Evolutionary conservation across 2,888 invertebrate species (phyloP).

Genomic region (Sinodicranocentrus sp.): DNA sequence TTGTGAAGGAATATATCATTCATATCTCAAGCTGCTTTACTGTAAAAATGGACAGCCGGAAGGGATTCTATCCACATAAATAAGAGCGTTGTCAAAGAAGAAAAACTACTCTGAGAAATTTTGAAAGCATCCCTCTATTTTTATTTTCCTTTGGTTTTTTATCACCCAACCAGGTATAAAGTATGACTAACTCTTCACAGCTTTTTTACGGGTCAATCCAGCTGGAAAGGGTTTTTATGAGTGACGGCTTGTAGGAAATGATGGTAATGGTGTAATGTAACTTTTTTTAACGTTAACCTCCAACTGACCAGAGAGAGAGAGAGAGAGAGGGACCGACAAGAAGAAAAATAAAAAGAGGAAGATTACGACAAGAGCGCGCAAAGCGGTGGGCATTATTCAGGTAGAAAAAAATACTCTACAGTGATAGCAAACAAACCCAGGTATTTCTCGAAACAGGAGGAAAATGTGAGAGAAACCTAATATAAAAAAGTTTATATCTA

Average conservation of each 20-base stretch:
- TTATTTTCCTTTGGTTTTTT: conserved; percentile 2
- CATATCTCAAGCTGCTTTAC: too few relatives aligned
- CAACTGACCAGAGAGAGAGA: conserved; percentile 45
- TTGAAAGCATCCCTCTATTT: not conserved
- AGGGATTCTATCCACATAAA: conserved; percentile 28
- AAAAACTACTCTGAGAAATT: conserved; percentile 30
- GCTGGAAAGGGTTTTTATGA: conserved; percentile 67
- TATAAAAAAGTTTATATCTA: conserved; percentile 40
- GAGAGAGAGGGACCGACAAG: not conserved
- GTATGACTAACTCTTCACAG: conserved; percentile 17
- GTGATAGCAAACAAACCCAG: not conserved
- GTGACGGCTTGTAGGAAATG: conserved; percentile 66
- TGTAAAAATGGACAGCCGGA: conserved; percentile 56
- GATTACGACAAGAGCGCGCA: too few relatives aligned
- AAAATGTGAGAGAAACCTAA: too few relatives aligned
- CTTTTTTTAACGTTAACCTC: conserved; percentile 49
- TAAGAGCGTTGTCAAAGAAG: conserved; percentile 51
- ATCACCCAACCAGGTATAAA: not conserved
- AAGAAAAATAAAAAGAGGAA: conserved; percentile 10
- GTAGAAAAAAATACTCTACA: too few relatives aligned
- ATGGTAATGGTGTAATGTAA: conserved; percentile 64
- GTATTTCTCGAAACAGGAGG: not conserved
- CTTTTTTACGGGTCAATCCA: conserved; percentile 63
- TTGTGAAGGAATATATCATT: too few relatives aligned
- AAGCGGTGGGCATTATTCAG: too few relatives aligned